Conservation (phyloP, 1,140 invertebrate genomes). For the Drosophila pseudoobscura region DNA sequence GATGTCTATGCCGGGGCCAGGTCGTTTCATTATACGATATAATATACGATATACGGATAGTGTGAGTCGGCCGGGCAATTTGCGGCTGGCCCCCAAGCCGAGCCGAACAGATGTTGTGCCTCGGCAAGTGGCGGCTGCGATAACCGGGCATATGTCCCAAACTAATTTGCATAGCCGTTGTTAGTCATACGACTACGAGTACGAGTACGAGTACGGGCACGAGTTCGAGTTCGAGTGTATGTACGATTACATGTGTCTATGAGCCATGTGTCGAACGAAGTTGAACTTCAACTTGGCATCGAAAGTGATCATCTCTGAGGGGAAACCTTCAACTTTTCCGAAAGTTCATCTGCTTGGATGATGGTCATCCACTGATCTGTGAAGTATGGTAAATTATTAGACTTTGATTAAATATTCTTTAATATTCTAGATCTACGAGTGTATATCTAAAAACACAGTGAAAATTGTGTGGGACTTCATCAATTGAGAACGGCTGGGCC, state of each 20-base stretch:
- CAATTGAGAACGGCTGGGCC: too few relatives aligned
- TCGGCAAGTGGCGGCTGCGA: conserved; percentile 16
- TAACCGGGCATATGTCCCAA: conserved; percentile 46
- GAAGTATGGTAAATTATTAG: too few relatives aligned
- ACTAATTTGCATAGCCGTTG: conserved; percentile 47
- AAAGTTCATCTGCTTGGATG: too few relatives aligned
- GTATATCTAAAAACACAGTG: too few relatives aligned
- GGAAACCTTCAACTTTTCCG: background rate
- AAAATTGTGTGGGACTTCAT: too few relatives aligned
- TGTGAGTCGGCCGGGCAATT: conserved; percentile 12
- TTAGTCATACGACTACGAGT: conserved; percentile 45
- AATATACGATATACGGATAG: conserved; percentile 10
- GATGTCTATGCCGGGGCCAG: background rate
- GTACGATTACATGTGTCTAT: too few relatives aligned
- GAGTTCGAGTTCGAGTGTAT: too few relatives aligned
- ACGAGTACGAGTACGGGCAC: conserved; percentile 25
- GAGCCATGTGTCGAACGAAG: conserved; percentile 25
- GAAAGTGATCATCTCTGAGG: background rate
- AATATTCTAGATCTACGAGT: too few relatives aligned
- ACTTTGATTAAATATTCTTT: too few relatives aligned
- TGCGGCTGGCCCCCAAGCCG: conserved; percentile 2
- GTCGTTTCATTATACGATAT: conserved; percentile 4
- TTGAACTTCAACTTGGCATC: conserved; percentile 42
- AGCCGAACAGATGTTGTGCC: conserved; percentile 30
- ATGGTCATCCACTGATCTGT: too few relatives aligned